These are phyloP conservation scores for Melanotaenia trifasciata DNA, from an alignment of 2,797 vertebrate species.

Conservation along the genomic window DNA sequence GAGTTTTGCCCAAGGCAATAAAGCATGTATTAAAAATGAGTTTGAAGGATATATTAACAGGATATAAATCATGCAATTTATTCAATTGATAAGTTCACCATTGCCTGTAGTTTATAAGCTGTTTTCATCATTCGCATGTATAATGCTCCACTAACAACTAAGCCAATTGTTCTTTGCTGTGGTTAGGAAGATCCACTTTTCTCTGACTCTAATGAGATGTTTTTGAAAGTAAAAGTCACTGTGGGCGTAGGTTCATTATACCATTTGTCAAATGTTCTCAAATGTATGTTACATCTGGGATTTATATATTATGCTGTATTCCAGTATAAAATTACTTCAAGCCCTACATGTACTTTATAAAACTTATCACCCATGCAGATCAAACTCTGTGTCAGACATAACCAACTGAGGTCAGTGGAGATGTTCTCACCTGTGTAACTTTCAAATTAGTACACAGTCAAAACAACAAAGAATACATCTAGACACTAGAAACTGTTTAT, in stretches of 20 bases:
- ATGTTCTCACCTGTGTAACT: conserved; percentile 30
- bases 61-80: conserved; percentile 81
- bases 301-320: conserved; percentile 27
- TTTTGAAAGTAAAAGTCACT: conserved; percentile 69
- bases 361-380: conserved; percentile 33
- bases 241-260: conserved; percentile 47
- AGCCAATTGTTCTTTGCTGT: conserved; percentile 55
- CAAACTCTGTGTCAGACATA: conserved; percentile 36
- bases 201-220: conserved; percentile 71
- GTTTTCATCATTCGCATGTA: conserved; percentile 71
- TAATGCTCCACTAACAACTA: conserved; percentile 58
- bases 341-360: conserved; percentile 50
- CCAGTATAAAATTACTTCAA: conserved; percentile 38
- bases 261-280: conserved; percentile 53
- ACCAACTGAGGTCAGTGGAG: conserved; percentile 26
- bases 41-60: conserved; percentile 83
- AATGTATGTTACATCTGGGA: conserved; percentile 37
- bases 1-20: conserved; percentile 79
- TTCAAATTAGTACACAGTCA: conserved; percentile 41
- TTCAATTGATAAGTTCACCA: conserved; percentile 77
- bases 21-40: conserved; percentile 84
- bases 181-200: conserved; percentile 44
- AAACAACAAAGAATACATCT: conserved; percentile 19
- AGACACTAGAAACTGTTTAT: conserved; percentile 2
- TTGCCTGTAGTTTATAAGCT: conserved; percentile 71